Evolutionary conservation across 1,140 invertebrate genomes (phyloP).

Genomic region (Drosophila teissieri): DNA sequence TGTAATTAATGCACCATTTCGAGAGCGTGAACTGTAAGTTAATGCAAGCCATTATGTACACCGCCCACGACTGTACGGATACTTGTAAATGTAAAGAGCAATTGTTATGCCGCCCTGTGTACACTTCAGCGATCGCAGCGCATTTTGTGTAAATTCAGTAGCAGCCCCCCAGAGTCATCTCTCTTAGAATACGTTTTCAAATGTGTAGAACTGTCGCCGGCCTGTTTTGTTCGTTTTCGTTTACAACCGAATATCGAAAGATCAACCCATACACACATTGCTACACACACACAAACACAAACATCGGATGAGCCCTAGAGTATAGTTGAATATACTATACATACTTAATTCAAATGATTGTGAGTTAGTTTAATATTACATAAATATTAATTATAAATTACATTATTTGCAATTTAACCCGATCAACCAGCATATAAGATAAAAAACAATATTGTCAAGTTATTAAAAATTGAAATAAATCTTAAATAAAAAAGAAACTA

Average conservation of each 20-base stretch:
- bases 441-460: conserved; percentile 77
- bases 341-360: conserved; percentile 82
- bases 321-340: conserved; percentile 62
- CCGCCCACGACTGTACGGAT: conserved; percentile 21
- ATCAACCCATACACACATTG: conserved; percentile 37
- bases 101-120: conserved; percentile 54
- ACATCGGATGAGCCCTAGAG: conserved; percentile 26
- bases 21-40: conserved; percentile 64
- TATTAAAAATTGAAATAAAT: conserved; percentile 78
- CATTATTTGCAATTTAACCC: conserved; percentile 82
- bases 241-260: conserved; percentile 53
- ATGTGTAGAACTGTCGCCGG: conserved; percentile 44
- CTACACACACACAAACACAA: conserved; percentile 20
- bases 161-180: conserved; percentile 58
- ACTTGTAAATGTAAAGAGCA: conserved; percentile 61
- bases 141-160: conserved; percentile 63
- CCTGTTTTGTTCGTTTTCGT: conserved; percentile 60
- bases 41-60: conserved; percentile 54
- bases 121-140: conserved; percentile 27
- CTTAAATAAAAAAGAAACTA: conserved; percentile 44
- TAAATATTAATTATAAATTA: conserved; percentile 82
- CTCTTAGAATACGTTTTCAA: conserved; percentile 58
- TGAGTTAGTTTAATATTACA: conserved; percentile 82
- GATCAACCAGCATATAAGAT: conserved; percentile 76
- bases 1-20: conserved; percentile 70